phyloP scores from a whole-genome alignment of 2,888 invertebrate species.

The Xanthostigma xanthostigma region DNA sequence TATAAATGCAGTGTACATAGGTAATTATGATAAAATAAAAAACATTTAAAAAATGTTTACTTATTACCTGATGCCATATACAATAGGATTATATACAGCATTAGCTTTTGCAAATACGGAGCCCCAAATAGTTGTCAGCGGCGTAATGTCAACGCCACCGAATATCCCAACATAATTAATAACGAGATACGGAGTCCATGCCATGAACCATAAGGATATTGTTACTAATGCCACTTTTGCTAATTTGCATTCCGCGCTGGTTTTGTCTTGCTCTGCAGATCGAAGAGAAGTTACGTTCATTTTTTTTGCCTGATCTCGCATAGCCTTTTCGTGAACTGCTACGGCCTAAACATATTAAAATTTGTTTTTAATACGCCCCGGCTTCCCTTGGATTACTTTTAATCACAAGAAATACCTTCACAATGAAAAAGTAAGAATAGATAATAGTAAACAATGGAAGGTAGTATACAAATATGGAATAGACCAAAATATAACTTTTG shows the following conservation, averaged over 20 bases:
- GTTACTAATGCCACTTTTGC: slow-evolving; percentile 86
- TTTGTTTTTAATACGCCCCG: not conserved
- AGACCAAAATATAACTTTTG: slow-evolving; percentile 64
- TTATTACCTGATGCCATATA: slow-evolving; percentile 71
- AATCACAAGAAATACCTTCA: slow-evolving; percentile 38
- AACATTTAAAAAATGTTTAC: not conserved
- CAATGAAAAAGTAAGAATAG: slow-evolving; percentile 79
- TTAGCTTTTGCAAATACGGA: slow-evolving; percentile 86
- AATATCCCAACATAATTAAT: slow-evolving; percentile 72
- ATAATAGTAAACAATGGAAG: slow-evolving; percentile 63
- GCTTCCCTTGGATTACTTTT: no score
- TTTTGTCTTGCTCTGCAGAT: slow-evolving; percentile 59
- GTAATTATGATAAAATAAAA: not conserved
- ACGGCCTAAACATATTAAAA: slow-evolving; percentile 42
- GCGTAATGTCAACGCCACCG: slow-evolving; percentile 54
- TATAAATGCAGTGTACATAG: not conserved
- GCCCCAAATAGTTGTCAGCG: slow-evolving; percentile 75
- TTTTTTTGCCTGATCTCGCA: slow-evolving; percentile 85
- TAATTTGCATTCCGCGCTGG: slow-evolving; percentile 73
- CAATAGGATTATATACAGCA: slow-evolving; percentile 80
- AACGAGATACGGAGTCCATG: slow-evolving; percentile 81
- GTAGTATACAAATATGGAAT: slow-evolving; percentile 66
- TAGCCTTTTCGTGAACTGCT: slow-evolving; percentile 67
- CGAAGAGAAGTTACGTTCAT: slow-evolving; percentile 84
- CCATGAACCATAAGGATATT: slow-evolving; percentile 79